Conservation (phyloP, 2,888 invertebrate species). For the Drosophila anceps region DNA sequence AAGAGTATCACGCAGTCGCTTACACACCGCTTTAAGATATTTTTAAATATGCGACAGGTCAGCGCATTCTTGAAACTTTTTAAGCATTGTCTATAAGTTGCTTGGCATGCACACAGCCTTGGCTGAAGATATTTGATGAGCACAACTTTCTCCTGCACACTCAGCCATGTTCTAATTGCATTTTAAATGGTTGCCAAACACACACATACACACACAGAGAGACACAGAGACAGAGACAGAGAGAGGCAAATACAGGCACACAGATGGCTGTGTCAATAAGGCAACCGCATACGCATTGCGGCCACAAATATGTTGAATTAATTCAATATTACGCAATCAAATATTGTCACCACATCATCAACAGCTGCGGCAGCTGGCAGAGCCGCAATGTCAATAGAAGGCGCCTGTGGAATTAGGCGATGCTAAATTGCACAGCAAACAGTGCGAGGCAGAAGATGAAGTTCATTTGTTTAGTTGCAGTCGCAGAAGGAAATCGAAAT, state of each 20-base stretch:
- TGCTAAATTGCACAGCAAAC: constrained; percentile 69
- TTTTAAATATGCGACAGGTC: constrained; percentile 56
- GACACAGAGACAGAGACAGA: not conserved
- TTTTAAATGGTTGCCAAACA: constrained; percentile 51
- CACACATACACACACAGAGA: not conserved
- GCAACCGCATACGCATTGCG: constrained; percentile 54
- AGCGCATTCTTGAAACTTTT: constrained; percentile 56
- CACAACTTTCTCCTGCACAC: constrained; percentile 33
- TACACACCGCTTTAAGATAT: not conserved
- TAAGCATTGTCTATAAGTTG: constrained; percentile 54
- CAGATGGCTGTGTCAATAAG: constrained; percentile 19
- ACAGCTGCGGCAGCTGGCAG: constrained; percentile 60
- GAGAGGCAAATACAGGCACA: not conserved
- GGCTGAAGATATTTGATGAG: constrained; percentile 22
- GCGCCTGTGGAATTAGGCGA: constrained; percentile 58
- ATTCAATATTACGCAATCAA: constrained; percentile 80
- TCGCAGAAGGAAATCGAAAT: constrained; percentile 1
- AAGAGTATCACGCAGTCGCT: constrained; percentile 28
- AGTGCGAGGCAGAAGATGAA: constrained; percentile 2
- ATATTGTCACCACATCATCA: constrained; percentile 78
- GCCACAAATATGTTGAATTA: constrained; percentile 76
- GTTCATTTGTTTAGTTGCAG: constrained; percentile 38
- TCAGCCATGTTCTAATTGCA: constrained; percentile 59
- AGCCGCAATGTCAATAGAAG: constrained; percentile 39
- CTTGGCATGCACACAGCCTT: constrained; percentile 33